These are phyloP conservation scores for Lophius americanus DNA, from an alignment of 2,797 vertebrate genomes.

Conservation along the genomic window DNA sequence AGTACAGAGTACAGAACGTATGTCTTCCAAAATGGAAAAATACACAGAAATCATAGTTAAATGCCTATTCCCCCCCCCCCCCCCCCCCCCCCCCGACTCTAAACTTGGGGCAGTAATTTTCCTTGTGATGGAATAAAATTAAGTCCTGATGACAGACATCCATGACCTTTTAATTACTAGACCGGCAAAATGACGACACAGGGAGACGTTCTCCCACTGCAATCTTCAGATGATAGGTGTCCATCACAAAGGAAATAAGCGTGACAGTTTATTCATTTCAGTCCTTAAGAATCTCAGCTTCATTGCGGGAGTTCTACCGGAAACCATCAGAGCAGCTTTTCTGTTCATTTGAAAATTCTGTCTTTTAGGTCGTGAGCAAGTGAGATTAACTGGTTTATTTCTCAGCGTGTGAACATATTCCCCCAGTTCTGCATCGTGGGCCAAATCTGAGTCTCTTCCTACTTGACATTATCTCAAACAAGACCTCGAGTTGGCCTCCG, in stretches of 20 bases:
- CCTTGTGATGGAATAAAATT: constrained; percentile 44
- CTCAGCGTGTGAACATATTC: constrained; percentile 18
- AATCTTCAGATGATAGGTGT: constrained; percentile 1
- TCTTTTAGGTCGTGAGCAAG: background rate
- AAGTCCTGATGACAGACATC: constrained; percentile 52
- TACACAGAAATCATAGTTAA: background rate
- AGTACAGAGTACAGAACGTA: background rate
- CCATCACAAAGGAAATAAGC: background rate
- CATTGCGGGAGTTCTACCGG: background rate
- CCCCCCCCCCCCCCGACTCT: background rate
- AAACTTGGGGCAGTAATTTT: constrained; percentile 6
- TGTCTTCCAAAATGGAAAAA: background rate
- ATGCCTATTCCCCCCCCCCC: too few relatives aligned
- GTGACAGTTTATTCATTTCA: background rate
- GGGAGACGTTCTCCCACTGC: background rate
- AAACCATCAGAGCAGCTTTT: background rate
- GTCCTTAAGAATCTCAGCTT: constrained; percentile 1
- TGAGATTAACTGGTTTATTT: constrained; percentile 27
- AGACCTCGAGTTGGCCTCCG: constrained; percentile 39
- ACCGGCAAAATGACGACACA: constrained; percentile 22
- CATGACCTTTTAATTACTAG: constrained; percentile 38
- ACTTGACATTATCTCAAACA: constrained; percentile 37
- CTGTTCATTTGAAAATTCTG: background rate
- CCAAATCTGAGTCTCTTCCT: constrained; percentile 40
- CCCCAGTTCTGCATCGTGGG: constrained; percentile 15